Base-by-base conservation (phyloP, 2,888 invertebrate genomes). In the Sphaerophoria taeniata region DNA sequence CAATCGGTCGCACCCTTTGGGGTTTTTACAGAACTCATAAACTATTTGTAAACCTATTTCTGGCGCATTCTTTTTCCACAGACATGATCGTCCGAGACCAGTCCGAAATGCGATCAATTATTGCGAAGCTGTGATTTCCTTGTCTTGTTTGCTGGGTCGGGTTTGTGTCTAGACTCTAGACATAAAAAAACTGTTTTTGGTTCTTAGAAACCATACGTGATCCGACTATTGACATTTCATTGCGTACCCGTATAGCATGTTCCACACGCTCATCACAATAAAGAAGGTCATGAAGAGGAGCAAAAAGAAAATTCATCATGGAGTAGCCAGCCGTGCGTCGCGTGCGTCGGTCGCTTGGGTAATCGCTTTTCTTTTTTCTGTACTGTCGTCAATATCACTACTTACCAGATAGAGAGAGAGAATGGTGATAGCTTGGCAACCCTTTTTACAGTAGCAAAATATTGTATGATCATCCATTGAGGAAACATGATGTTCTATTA, bases 401-500 rank as follows among this genome's bases (percentile, higher is more conserved):
- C 81, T 85, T 81, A 9, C 39, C 39, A 6, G 5, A 4, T 36
- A 6, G 5, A 7, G 39, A 34, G 43, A 43, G 76, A 56, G 72
- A 80, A 72, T 71, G 14, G 33, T 5, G 69, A 79, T 74, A 80
- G 80, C 81, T 39, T 70, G 55, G 56, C 70, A 70, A 70, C 12
- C 11, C 11, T 60, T 24, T 16, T 16, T n/a, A 51, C 49, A 67
- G 39, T 70, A 69, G 69, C 45, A 76, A 67, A 58, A 69, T 76
- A 76, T 76, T 80, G 85, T 85, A 73, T 85, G 72, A 58, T 81
- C 81, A 85, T 73, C 76, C 85, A 85, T 81, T 81, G 76, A 85
- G 63, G 85, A 70, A 81, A 85, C 85, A 85, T 85, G 81, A 85
- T 85, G 85, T 85, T 85, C 85, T 85, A 85, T 85, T 85, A 85